Base-by-base conservation (phyloP, 2,888 invertebrate genomes). In the Alentia gelatinosa region DNA sequence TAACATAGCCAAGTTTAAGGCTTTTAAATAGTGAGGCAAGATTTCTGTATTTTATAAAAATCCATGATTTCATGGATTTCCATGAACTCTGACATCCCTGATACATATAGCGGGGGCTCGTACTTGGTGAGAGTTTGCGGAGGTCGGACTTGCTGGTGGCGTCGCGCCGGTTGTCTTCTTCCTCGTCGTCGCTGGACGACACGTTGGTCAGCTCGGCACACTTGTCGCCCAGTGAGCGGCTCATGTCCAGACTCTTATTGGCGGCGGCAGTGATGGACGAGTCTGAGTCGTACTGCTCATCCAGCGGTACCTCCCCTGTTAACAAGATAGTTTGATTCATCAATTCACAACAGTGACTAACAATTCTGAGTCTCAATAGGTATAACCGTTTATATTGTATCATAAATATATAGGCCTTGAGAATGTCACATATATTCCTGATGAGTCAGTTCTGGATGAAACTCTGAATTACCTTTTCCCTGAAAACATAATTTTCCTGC, bases 181-280 rank as follows among this genome's bases (percentile, higher is more conserved):
- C 90, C 1, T 91, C 92, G 12, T 91, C 92, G 26, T 91, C 92
- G 37, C 91, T 91, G 23, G 90, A 91, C 0, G 89, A 84, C 12
- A 92, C 47, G n/a, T 90, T 88, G 37, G 68, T 84, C 26, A 90
- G 39, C 40, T 88, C 90, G 92, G 93, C 94, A 90, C 95, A 95
- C 91, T 95, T 94, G 91, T 95, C 94, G 23, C 95, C 94, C 30
- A 96, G 92, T 3, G 95, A 95, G 42, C 94, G 94, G 91, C 95
- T 95, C 75, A 96, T 92, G 83, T 94, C 95, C 37, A 96, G 93
- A 79, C 95, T 95, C 91, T 95, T 95, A 90, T 95, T 95, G 84
- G 95, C 95, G 12, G 95, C 95, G 68, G 94, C 92, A 0, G 95
- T 95, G 33, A 96, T 93, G 0, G 95, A 95, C 1, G 94, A 95